Evolutionary conservation across 1,140 invertebrate genomes (phyloP).

Genomic region (Brachionus rubens): DNA sequence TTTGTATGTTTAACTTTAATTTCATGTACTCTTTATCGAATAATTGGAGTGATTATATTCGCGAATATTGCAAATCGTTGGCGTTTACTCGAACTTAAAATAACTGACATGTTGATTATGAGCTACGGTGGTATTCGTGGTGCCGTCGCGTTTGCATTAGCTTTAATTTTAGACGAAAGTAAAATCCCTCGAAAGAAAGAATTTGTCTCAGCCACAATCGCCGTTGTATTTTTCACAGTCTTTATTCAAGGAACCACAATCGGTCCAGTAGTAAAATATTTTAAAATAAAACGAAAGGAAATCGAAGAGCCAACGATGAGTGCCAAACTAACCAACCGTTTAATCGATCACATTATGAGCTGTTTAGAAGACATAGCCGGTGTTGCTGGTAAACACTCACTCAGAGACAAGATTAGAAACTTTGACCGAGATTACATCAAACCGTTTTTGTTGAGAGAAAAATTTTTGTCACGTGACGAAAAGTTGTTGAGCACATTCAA

Average conservation of each 20-base stretch:
- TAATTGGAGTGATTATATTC: conserved; percentile 78
- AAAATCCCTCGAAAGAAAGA: conserved; percentile 66
- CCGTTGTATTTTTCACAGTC: conserved; percentile 96
- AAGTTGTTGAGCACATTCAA: conserved; percentile 45
- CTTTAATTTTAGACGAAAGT: conserved; percentile 75
- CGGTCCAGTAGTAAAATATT: conserved; percentile 87
- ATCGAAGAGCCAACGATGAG: conserved; percentile 45
- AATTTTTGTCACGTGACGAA: conserved; percentile 22
- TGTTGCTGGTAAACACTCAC: conserved; percentile 25
- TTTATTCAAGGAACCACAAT: conserved; percentile 95
- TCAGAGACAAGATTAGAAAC: conserved; percentile 26
- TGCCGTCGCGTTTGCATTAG: conserved; percentile 93
- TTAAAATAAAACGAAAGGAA: conserved; percentile 72
- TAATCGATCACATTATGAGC: conserved; percentile 47
- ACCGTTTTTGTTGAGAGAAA: conserved; percentile 41
- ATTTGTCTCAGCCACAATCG: conserved; percentile 94
- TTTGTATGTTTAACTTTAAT: conserved; percentile 88
- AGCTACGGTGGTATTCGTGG: conserved; percentile 93
- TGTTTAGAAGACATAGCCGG: conserved; percentile 45
- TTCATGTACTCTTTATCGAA: conserved; percentile 87
- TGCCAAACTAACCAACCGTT: conserved; percentile 33
- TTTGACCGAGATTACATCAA: conserved; percentile 39
- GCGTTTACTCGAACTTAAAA: conserved; percentile 74
- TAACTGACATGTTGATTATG: conserved; percentile 96
- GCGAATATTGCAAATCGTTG: conserved; percentile 83